Evolutionary conservation across 1,140 invertebrate species (phyloP), one percentile per base, ranked within the genome.

Genomic region (Danaus plexippus): DNA sequence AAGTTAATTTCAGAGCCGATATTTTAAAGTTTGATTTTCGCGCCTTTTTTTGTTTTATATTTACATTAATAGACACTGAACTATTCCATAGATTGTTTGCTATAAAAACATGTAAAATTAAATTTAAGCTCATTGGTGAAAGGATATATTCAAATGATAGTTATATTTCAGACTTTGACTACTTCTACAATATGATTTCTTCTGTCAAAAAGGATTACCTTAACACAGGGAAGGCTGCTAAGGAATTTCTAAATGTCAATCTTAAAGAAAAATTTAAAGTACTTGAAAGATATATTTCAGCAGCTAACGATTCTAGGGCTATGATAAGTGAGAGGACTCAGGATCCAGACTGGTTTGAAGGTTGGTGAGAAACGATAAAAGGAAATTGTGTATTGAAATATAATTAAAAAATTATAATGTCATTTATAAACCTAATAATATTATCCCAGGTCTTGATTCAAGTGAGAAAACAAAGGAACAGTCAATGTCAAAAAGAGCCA

Each of bases 291-390:
- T 74, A 87, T 75, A 66, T 85, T 87, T 63, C 90, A 79, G 67
- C 80, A 57, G 69, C 84, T 11, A 88, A 91, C 67, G 85, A 90
- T 46, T 85, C 88, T 2, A 89, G 88, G 41, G 89, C 88, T 0
- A 64, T 82, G 57, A 73, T 88, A 12, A 93, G 91, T 65, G 80
- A 85, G 3, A 89, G 89, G 59, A 77, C 78, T 12, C 89, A 93
- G 54, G 91, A 94, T 82, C 88, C 91, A 3, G 91, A 91, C 57
- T 94, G 93, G 93, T 94, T 94, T 79, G 81, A 90, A 81, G 92
- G 91, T 88, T 82, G 11, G 45, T 9, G 9, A 15, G 15, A 54
- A 2, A 12, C 44, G 1, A 32, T 11, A 43, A 47, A n/a, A 48
- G n/a, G 13, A 52, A 58, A 57, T 41, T 46, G 18, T 6, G 7